Percentiles rank a stretch among this genome's conserved stretches.
Evolutionary conservation across 2,797 vertebrate species (phyloP).

Genomic region (Xenops minutus): DNA sequence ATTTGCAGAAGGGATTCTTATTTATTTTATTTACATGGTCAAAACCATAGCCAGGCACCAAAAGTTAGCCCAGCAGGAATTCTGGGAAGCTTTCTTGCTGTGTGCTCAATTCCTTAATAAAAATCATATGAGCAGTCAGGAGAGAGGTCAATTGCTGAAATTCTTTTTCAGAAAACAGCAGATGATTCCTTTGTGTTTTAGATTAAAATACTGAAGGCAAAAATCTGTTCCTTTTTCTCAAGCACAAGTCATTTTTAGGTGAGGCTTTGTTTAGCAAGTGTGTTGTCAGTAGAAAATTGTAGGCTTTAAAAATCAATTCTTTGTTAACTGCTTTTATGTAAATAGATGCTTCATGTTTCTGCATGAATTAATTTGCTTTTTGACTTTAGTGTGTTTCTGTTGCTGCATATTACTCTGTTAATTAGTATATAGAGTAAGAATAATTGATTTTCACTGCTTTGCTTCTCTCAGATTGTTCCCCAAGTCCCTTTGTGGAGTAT

Average conservation of each 20-base stretch:
- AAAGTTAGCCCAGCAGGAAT: background rate
- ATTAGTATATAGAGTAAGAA: background rate
- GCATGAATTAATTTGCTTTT: background rate
- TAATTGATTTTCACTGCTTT: conserved; percentile 5
- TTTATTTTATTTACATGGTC: background rate
- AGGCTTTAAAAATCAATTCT: background rate
- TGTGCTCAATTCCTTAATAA: background rate
- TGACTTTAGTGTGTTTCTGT: background rate
- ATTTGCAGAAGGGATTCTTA: background rate
- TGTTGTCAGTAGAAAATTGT: conserved; percentile 13
- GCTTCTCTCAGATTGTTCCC: background rate
- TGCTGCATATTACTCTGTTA: background rate
- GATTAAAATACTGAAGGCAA: conserved; percentile 7
- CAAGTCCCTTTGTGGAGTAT: background rate
- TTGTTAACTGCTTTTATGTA: background rate
- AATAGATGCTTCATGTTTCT: conserved; percentile 7
- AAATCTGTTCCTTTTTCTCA: conserved; percentile 32
- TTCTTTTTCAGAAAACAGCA: conserved; percentile 34
- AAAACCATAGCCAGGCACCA: background rate
- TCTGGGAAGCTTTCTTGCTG: background rate
- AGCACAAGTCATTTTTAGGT: conserved; percentile 1
- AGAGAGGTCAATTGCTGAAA: background rate
- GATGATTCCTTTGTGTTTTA: conserved; percentile 9
- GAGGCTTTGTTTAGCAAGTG: conserved; percentile 26
- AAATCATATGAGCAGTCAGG: conserved; percentile 24